A percentile compares a stretch with the other conserved stretches of the same genome.
Conservation (phyloP, 2,888 invertebrate species). For the Galerucella pusilla region DNA sequence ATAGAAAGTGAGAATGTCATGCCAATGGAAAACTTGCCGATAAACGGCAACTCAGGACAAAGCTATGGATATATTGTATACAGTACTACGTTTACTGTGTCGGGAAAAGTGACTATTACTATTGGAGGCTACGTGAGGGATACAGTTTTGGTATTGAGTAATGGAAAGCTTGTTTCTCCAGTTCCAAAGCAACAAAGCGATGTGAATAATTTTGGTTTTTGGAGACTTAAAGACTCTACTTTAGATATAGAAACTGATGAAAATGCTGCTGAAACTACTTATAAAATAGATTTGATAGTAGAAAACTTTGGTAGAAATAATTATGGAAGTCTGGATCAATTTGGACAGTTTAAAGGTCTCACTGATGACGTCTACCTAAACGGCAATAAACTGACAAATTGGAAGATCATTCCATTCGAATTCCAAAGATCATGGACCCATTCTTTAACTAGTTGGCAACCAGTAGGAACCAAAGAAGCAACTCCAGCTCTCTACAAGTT, state of each 20-base stretch:
- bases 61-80: constrained; percentile 70
- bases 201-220: constrained; percentile 64
- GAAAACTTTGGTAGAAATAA: constrained; percentile 89
- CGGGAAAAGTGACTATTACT: constrained; percentile 53
- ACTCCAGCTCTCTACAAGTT: constrained; percentile 44
- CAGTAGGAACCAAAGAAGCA: constrained; percentile 28
- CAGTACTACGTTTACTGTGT: constrained; percentile 53
- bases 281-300: constrained; percentile 63
- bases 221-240: constrained; percentile 58
- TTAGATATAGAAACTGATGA: constrained; percentile 38
- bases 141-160: constrained; percentile 66
- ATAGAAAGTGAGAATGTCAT: constrained; percentile 43
- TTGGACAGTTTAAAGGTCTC: constrained; percentile 60
- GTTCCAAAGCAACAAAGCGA: constrained; percentile 53
- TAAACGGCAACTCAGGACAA: constrained; percentile 66
- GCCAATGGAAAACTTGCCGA: constrained; percentile 59
- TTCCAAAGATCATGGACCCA: constrained; percentile 56
- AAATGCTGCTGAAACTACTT: constrained; percentile 50
- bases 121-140: constrained; percentile 64
- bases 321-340: constrained; percentile 61
- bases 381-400: constrained; percentile 37
- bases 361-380: constrained; percentile 60
- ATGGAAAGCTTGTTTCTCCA: constrained; percentile 61
- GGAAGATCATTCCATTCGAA: constrained; percentile 45
- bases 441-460: constrained; percentile 56